Evolutionary conservation across 2,888 invertebrate genomes (phyloP).

Genomic region (Harmothoe impar): DNA sequence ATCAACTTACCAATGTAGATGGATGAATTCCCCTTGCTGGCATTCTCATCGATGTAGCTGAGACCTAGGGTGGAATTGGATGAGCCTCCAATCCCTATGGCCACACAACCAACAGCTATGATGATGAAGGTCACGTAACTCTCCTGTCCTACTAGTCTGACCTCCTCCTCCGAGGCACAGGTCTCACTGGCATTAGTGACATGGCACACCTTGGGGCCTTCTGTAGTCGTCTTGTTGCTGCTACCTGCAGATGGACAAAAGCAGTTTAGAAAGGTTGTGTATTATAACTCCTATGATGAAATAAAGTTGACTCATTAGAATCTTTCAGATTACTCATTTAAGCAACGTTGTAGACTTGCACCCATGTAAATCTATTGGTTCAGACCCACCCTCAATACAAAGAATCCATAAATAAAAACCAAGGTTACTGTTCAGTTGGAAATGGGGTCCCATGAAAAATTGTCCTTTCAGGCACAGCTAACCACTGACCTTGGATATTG

Average conservation of each 20-base stretch:
- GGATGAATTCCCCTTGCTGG: neutral
- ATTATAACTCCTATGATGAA: too few species aligned
- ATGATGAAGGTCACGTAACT: neutral
- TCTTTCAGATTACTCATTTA: too few species aligned
- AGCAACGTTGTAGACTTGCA: too few species aligned
- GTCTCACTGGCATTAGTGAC: neutral
- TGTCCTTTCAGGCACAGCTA: too few species aligned
- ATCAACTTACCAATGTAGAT: conserved; percentile 34
- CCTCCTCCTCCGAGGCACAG: conserved; percentile 30
- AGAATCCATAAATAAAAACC: too few species aligned
- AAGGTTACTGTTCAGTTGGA: too few species aligned
- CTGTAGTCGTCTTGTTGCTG: neutral
- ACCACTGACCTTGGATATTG: too few species aligned
- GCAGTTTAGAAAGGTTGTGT: too few species aligned
- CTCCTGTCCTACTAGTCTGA: neutral
- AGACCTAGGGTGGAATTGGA: conserved; percentile 30
- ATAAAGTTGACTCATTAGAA: too few species aligned
- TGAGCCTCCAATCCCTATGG: conserved; percentile 6
- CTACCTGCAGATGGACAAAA: neutral
- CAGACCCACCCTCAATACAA: too few species aligned
- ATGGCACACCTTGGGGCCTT: neutral
- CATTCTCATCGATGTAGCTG: conserved; percentile 48
- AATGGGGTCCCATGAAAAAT: too few species aligned
- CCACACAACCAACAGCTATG: conserved; percentile 40
- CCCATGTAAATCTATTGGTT: too few species aligned